Evolutionary conservation across 2,797 vertebrate genomes (phyloP).

Genomic region (Lates japonicus): DNA sequence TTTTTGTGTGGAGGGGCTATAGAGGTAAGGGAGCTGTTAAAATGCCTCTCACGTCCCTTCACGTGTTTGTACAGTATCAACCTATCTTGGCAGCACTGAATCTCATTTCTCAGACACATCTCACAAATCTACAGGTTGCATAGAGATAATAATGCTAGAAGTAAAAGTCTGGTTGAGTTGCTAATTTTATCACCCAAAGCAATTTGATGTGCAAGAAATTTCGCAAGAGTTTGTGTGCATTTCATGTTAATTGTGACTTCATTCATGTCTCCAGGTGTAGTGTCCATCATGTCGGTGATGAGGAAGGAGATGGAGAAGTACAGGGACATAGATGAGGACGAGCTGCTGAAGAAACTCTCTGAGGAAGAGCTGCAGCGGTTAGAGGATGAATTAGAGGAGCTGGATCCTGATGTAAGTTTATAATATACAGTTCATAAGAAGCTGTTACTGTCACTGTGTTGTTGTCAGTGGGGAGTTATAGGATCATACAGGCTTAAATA

Average conservation of each 20-base stretch:
- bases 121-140: background rate
- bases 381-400: constrained; percentile 95
- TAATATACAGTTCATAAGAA: constrained; percentile 18
- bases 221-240: background rate
- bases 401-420: constrained; percentile 95
- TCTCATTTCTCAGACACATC: background rate
- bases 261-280: constrained; percentile 43
- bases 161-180: background rate
- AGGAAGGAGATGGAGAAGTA: constrained; percentile 97
- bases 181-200: background rate
- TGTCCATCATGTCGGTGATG: constrained; percentile 87
- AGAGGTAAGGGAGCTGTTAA: constrained; percentile 51
- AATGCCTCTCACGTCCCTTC: background rate
- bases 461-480: constrained; percentile 44
- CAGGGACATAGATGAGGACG: constrained; percentile 96
- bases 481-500: constrained; percentile 14
- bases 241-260: background rate
- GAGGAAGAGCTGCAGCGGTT: constrained; percentile 94
- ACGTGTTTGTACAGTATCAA: constrained; percentile 6
- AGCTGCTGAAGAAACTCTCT: constrained; percentile 94
- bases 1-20: constrained; percentile 45
- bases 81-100: background rate
- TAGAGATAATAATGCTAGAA: background rate
- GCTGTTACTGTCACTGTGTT: constrained; percentile 36
- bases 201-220: background rate